phyloP scores from a whole-genome alignment of 1,140 invertebrate species.

The Mycetomoellerius zeteki region DNA sequence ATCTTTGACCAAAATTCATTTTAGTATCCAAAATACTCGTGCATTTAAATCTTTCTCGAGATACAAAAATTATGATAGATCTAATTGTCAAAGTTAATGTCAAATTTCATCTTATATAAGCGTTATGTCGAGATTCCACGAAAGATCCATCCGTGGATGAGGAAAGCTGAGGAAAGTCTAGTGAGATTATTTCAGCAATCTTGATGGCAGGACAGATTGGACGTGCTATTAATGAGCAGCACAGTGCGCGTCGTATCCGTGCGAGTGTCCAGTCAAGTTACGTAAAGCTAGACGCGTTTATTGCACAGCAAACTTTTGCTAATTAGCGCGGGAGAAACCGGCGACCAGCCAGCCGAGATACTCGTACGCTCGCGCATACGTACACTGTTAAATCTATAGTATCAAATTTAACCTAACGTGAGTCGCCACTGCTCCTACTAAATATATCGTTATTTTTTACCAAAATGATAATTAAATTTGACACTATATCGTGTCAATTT shows the following conservation, averaged over 20 bases:
- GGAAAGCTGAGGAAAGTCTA: conserved; percentile 49
- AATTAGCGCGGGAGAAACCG: conserved; percentile 86
- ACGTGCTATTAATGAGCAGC: conserved; percentile 73
- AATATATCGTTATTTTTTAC: no score
- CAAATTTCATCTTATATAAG: background rate
- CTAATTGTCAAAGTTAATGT: no score
- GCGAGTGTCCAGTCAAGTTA: conserved; percentile 79
- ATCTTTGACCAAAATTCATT: background rate
- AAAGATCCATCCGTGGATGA: background rate
- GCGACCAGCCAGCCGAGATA: conserved; percentile 83
- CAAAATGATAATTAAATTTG: no score
- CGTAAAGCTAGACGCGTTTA: conserved; percentile 83
- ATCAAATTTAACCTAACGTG: no score
- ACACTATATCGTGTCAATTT: no score
- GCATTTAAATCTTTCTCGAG: background rate
- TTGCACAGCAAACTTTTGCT: conserved; percentile 86
- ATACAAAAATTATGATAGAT: background rate
- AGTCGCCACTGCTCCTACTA: no score
- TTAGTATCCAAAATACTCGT: background rate
- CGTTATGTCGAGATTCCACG: background rate
- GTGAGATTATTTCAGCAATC: conserved; percentile 52
- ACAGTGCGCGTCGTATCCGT: conserved; percentile 55
- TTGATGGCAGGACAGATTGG: conserved; percentile 43
- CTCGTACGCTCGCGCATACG: conserved; percentile 32
- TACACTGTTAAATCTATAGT: no score